Evolutionary conservation across 1,140 invertebrate species (phyloP), one percentile per base, ranked within the genome.

Genomic region (Drosophila oshimai): DNA sequence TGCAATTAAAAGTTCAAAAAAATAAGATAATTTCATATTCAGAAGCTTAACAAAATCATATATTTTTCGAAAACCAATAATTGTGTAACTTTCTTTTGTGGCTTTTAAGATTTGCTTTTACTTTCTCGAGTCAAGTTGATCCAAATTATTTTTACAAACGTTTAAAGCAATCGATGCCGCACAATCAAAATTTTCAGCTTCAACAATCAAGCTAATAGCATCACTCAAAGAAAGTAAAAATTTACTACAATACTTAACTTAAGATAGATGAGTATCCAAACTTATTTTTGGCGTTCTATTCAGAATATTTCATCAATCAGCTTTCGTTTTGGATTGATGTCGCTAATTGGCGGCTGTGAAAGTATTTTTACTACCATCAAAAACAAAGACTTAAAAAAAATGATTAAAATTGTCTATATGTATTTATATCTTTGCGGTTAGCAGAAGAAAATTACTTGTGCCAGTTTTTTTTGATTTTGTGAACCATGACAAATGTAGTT

Each of bases 401-500:
- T 39, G 42, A 33, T 28, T 22, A 31, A 49, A 34, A 24, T 57
- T 37, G 7, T 10, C 44, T 42, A 2, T 46, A 10, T 57, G 18
- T 20, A 49, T n/a, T 41, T 42, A 42, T 42, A 42, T 34, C 31
- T 42, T 28, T 42, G 54, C 55, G 17, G 28, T 58, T 51, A 49
- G 12, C 15, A 36, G 37, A 64, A 20, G 13, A 65, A 45, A 60
- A 34, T 69, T 45, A 29, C 24, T 33, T 69, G 74, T 83, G 69
- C 68, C 57, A 65, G 44, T 79, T 72, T 57, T 49, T 28, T 13
- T 26, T 22, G 12, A 6, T 34, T 51, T 50, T 41, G 29, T 26
- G 6, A 6, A 29, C 41, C 39, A 33, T 75, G 60, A 72, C 71
- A 79, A 84, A 84, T 79, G 74, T 62, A 68, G 79, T 75, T 84